phyloP scores from a whole-genome alignment of 2,113 vertebrate genomes.

The Tamias sibiricus region DNA sequence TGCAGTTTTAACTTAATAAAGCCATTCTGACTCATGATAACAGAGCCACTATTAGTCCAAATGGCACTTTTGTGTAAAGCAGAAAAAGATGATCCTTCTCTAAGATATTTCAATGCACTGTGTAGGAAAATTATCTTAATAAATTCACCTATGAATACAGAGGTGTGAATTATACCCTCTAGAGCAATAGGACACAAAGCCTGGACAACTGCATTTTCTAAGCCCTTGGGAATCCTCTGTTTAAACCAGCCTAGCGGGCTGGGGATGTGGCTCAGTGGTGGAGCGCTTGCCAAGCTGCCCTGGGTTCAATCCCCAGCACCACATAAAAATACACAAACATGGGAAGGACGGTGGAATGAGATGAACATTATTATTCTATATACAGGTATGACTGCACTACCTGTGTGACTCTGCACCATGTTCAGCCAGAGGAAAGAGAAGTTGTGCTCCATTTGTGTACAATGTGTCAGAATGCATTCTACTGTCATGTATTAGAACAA shows the following conservation, averaged over 20 bases:
- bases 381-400: too few relatives aligned
- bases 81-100: background rate
- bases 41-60: background rate
- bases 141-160: background rate
- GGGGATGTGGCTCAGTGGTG: too few relatives aligned
- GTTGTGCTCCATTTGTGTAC: too few relatives aligned
- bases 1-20: slow-evolving; percentile 4
- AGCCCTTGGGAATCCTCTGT: background rate
- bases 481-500: too few relatives aligned
- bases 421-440: too few relatives aligned
- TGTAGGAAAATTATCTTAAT: background rate
- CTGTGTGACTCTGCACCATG: too few relatives aligned
- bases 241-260: background rate
- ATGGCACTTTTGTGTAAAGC: background rate
- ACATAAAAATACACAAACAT: too few relatives aligned
- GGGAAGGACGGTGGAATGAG: too few relatives aligned
- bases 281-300: too few relatives aligned
- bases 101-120: background rate
- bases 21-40: background rate
- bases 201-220: background rate
- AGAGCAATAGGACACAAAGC: background rate
- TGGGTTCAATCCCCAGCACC: too few relatives aligned
- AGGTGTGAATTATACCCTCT: background rate
- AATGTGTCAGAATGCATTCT: too few relatives aligned
- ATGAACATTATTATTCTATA: too few relatives aligned